Evolutionary conservation across 2,888 invertebrate species (phyloP).

Genomic region (Taenaris catops): DNA sequence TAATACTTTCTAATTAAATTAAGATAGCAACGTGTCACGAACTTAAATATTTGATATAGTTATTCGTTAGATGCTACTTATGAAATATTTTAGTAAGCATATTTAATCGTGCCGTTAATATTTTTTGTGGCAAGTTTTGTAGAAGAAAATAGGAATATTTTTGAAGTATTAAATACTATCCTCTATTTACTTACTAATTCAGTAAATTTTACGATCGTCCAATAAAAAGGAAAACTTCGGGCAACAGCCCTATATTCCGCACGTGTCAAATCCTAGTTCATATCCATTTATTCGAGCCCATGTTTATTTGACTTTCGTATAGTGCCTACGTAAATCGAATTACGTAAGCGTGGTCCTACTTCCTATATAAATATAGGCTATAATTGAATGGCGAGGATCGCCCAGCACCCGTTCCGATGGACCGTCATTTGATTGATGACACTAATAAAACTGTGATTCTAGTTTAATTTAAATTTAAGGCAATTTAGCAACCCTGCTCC

Average conservation of each 20-base stretch:
- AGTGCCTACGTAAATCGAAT: slow-evolving; percentile 39
- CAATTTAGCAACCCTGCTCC: slow-evolving; percentile 66
- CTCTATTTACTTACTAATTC: too few relatives aligned
- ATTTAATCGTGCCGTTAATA: too few relatives aligned
- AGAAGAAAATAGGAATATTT: too few relatives aligned
- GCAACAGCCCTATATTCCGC: slow-evolving; percentile 33
- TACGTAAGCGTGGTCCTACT: slow-evolving; percentile 38
- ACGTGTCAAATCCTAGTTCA: slow-evolving; percentile 68
- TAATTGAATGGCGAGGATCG: slow-evolving; percentile 37
- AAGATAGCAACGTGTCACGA: too few relatives aligned
- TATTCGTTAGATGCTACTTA: too few relatives aligned
- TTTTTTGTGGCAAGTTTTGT: too few relatives aligned
- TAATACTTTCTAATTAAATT: too few relatives aligned
- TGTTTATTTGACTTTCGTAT: slow-evolving; percentile 73
- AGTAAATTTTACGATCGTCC: too few relatives aligned
- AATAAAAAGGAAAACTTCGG: slow-evolving; percentile 24
- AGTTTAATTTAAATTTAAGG: slow-evolving; percentile 79
- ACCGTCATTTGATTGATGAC: slow-evolving; percentile 75
- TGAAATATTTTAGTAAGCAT: too few relatives aligned
- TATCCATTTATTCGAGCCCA: slow-evolving; percentile 69
- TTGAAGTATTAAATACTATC: too few relatives aligned
- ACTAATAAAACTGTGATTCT: slow-evolving; percentile 77
- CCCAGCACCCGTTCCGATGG: slow-evolving; percentile 45
- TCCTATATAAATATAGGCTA: slow-evolving; percentile 39
- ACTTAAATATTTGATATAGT: too few relatives aligned